Percentiles rank a stretch among this genome's conserved stretches.
Conservation (phyloP, 2,888 invertebrate genomes). For the Watsonalla cultraria region DNA sequence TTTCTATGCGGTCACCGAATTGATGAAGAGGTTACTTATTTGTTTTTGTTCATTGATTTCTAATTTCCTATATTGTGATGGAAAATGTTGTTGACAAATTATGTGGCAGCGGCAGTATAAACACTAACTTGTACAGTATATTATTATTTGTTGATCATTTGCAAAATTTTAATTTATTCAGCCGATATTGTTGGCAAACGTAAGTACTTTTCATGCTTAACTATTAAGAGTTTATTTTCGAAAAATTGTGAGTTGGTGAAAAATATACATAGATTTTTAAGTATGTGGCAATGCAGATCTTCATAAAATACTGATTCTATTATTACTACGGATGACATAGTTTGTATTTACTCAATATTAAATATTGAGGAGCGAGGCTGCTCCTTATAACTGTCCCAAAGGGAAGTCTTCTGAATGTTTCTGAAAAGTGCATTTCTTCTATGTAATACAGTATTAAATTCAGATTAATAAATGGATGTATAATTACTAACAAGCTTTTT, state of each 20-base stretch:
- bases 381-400: slow-evolving; percentile 74
- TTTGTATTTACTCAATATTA: slow-evolving; percentile 66
- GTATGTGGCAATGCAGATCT: slow-evolving; percentile 79
- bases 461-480: slow-evolving; percentile 79
- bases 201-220: slow-evolving; percentile 67
- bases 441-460: slow-evolving; percentile 94
- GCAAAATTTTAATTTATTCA: slow-evolving; percentile 75
- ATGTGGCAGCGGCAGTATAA: slow-evolving; percentile 71
- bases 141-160: slow-evolving; percentile 75
- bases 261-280: slow-evolving; percentile 78
- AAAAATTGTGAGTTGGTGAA: slow-evolving; percentile 67
- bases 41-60: slow-evolving; percentile 61
- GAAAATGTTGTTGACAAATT: slow-evolving; percentile 76
- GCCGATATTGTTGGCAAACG: slow-evolving; percentile 63
- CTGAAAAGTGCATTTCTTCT: slow-evolving; percentile 94
- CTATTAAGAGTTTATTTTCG: slow-evolving; percentile 64
- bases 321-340: slow-evolving; percentile 53
- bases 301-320: slow-evolving; percentile 67
- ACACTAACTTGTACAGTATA: slow-evolving; percentile 57
- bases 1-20: slow-evolving; percentile 75
- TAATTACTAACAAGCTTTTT: slow-evolving; percentile 32
- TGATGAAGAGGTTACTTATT: slow-evolving; percentile 57
- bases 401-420: slow-evolving; percentile 92
- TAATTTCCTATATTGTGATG: slow-evolving; percentile 69
- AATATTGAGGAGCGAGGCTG: slow-evolving; percentile 55